Percentiles rank a stretch among this genome's conserved stretches.
Conservation (phyloP, 2,888 invertebrate genomes). For the Eucera pruinosa region DNA sequence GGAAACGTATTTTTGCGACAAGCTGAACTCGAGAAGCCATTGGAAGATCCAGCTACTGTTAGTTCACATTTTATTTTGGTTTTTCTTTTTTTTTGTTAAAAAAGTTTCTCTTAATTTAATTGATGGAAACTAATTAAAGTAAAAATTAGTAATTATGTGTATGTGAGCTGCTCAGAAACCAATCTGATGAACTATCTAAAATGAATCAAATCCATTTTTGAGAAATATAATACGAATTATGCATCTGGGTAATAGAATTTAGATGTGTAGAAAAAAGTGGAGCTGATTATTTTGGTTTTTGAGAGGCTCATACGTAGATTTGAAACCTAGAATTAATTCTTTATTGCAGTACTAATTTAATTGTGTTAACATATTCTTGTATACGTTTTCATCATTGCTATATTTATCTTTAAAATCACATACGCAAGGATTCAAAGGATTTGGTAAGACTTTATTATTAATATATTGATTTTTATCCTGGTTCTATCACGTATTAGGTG, state of each 20-base stretch:
- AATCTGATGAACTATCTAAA: no score
- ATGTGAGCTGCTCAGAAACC: no score
- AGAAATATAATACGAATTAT: no score
- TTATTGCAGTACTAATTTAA: not conserved
- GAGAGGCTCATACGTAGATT: no score
- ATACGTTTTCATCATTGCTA: conserved; percentile 2
- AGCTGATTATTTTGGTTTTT: no score
- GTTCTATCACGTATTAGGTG: not conserved
- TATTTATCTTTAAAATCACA: conserved; percentile 11
- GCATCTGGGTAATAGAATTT: no score
- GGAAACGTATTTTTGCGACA: conserved; percentile 96
- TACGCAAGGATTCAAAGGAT: conserved; percentile 15
- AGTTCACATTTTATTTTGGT: conserved; percentile 75
- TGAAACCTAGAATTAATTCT: not conserved
- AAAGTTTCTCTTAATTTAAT: not conserved
- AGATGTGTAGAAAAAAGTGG: no score
- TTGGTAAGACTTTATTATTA: conserved; percentile 20
- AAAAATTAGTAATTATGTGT: not conserved
- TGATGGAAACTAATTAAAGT: not conserved
- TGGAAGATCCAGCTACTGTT: conserved; percentile 94
- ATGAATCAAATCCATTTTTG: no score
- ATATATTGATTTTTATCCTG: not conserved
- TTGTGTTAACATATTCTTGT: not conserved
- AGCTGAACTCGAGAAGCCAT: conserved; percentile 92
- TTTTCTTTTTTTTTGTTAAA: not conserved